Evolutionary conservation across 2,888 invertebrate genomes (phyloP).

Genomic region (Pilophorus perplexus): DNA sequence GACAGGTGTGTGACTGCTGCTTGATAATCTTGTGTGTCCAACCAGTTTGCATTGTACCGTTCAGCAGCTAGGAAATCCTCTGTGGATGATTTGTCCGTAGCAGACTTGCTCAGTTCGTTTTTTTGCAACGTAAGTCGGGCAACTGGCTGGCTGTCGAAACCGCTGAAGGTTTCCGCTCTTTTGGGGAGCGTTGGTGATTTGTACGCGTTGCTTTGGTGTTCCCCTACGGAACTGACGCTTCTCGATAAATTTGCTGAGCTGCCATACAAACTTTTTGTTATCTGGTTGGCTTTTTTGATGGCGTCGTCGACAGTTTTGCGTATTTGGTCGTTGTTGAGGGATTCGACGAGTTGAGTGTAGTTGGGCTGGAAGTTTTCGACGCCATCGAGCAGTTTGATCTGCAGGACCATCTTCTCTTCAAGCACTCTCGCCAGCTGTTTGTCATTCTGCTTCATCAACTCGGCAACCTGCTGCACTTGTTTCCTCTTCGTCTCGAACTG

Average conservation of each 20-base stretch:
- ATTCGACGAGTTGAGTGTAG: conserved; percentile 74
- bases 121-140: neutral
- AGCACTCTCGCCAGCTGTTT: conserved; percentile 78
- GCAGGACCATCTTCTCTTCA: conserved; percentile 84
- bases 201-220: conserved; percentile 82
- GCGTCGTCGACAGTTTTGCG: conserved; percentile 80
- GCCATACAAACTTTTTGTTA: conserved; percentile 71
- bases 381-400: conserved; percentile 72
- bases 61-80: conserved; percentile 40
- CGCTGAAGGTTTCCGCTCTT: conserved; percentile 90
- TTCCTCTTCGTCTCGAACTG: conserved; percentile 74
- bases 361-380: conserved; percentile 61
- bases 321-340: conserved; percentile 71
- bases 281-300: conserved; percentile 71
- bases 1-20: conserved; percentile 65
- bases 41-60: conserved; percentile 54
- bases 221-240: conserved; percentile 91
- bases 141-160: conserved; percentile 30
- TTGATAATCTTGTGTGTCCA: conserved; percentile 62
- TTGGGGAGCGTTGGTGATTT: conserved; percentile 74
- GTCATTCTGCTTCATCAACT: conserved; percentile 82
- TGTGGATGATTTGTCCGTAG: conserved; percentile 6
- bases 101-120: conserved; percentile 9
- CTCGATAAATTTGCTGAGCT: conserved; percentile 79
- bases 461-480: conserved; percentile 74